Percentiles rank a stretch among this genome's conserved stretches.
Conservation (phyloP, 1,140 invertebrate genomes). For the Ostrea edulis region DNA sequence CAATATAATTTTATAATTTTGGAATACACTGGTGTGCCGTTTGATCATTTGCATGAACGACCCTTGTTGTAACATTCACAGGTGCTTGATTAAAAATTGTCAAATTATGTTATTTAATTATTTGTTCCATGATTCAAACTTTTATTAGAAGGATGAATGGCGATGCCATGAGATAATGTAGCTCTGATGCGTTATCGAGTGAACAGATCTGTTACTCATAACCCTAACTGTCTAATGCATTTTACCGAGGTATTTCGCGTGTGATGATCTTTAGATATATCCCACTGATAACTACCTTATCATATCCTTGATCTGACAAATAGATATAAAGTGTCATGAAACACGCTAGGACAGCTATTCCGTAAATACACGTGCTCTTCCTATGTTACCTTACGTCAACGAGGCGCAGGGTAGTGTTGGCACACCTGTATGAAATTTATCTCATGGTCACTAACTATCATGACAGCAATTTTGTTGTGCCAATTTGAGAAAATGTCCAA, state of each 20-base stretch:
- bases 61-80: conserved; percentile 3
- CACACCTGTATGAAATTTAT: neutral
- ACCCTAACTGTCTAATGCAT: conserved; percentile 24
- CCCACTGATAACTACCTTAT: conserved; percentile 13
- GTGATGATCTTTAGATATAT: conserved; percentile 26
- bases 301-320: conserved; percentile 13
- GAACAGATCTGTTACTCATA: neutral
- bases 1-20: conserved; percentile 29
- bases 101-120: conserved; percentile 38
- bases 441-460: neutral
- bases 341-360: neutral
- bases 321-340: conserved; percentile 28
- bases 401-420: neutral
- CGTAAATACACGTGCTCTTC: neutral
- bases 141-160: conserved; percentile 20
- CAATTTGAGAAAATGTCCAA: neutral
- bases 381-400: neutral
- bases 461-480: neutral
- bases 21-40: neutral
- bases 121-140: conserved; percentile 4
- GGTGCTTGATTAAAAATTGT: neutral
- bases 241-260: conserved; percentile 19
- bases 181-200: neutral
- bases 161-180: neutral
- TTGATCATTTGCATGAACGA: conserved; percentile 18